Evolutionary conservation across 2,888 invertebrate genomes (phyloP).

Genomic region (Rhynchonema sp.): DNA sequence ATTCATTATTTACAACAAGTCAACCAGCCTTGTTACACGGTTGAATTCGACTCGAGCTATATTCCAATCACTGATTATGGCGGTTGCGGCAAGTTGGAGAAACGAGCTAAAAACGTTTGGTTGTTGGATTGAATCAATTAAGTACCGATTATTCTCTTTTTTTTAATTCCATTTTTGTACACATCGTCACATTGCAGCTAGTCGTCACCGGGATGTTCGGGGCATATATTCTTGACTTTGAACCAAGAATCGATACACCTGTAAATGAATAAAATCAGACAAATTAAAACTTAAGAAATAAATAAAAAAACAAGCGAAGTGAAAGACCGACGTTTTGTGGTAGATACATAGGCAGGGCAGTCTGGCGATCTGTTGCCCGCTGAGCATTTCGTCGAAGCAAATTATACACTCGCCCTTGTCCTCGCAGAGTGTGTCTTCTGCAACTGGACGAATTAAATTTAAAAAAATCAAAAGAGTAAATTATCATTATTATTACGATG

Average conservation of each 20-base stretch:
- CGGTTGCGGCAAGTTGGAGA: too few relatives aligned
- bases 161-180: too few relatives aligned
- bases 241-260: slow-evolving; percentile 99
- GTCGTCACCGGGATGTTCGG: slow-evolving; percentile 82
- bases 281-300: too few relatives aligned
- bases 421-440: slow-evolving; percentile 89
- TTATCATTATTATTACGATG: too few relatives aligned
- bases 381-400: slow-evolving; percentile 83
- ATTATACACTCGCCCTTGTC: slow-evolving; percentile 97
- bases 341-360: slow-evolving; percentile 98
- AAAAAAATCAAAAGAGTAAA: too few relatives aligned
- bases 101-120: too few relatives aligned
- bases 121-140: too few relatives aligned
- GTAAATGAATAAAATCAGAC: slow-evolving; percentile 30
- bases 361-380: slow-evolving; percentile 90
- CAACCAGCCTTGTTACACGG: too few relatives aligned
- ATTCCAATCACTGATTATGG: too few relatives aligned
- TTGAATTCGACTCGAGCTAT: too few relatives aligned
- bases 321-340: slow-evolving; percentile 63
- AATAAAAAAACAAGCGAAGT: slow-evolving; percentile 3
- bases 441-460: slow-evolving; percentile 33
- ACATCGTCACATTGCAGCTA: slow-evolving; percentile 10
- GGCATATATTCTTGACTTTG: slow-evolving; percentile 93
- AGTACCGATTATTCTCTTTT: too few relatives aligned
- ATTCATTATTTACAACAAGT: too few relatives aligned